A percentile compares a stretch with the other conserved stretches of the same genome.
These are phyloP conservation scores for Spongia lamella DNA, from an alignment of 37 sponge, comb jelly and placozoan species.

Conservation along the genomic window DNA sequence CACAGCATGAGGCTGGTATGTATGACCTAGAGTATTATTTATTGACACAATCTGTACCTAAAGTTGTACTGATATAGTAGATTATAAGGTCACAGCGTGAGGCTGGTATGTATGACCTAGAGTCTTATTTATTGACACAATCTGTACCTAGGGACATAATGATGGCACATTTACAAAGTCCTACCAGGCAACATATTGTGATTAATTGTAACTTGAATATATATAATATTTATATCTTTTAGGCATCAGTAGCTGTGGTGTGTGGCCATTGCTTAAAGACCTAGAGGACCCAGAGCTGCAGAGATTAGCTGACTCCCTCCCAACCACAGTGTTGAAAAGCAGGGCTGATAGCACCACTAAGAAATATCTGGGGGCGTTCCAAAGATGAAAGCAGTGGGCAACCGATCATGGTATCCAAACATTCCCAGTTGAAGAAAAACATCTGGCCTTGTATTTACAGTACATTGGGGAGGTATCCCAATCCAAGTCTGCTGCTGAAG, in stretches of 20 bases:
- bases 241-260: constrained; percentile 12
- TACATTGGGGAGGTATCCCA: constrained; percentile 11
- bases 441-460: constrained; percentile 29
- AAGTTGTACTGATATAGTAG: too few relatives aligned
- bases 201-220: too few relatives aligned
- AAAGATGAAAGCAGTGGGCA: constrained; percentile 38
- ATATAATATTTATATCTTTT: too few relatives aligned
- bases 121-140: too few relatives aligned
- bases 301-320: constrained; percentile 12
- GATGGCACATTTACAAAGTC: too few relatives aligned
- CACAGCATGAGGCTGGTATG: too few relatives aligned
- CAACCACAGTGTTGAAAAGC: constrained; percentile 16
- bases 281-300: constrained; percentile 48
- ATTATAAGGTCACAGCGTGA: too few relatives aligned
- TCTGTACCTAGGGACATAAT: too few relatives aligned
- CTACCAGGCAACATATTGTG: too few relatives aligned
- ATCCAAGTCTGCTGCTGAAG: constrained; percentile 16
- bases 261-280: constrained; percentile 7
- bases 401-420: neutral
- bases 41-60: too few relatives aligned
- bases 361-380: constrained; percentile 36
- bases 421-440: neutral
- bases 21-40: too few relatives aligned
- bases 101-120: too few relatives aligned
- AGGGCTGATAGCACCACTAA: constrained; percentile 28